A percentile compares a stretch with the other conserved stretches of the same genome.
Evolutionary conservation across 2,113 vertebrate genomes (phyloP).

Genomic region (Syngnathoides biaculeatus): DNA sequence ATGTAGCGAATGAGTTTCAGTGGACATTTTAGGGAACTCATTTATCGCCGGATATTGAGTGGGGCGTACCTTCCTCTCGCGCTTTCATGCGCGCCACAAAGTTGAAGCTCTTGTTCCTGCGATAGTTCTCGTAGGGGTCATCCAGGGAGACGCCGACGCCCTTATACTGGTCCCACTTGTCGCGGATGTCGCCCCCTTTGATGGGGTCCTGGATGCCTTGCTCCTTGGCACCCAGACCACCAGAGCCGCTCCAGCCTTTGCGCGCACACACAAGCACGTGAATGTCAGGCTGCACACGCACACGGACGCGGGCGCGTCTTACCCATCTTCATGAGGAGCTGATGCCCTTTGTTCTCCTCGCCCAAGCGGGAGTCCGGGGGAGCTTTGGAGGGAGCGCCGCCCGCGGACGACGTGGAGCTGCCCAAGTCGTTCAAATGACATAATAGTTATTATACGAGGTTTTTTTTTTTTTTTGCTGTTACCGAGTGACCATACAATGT

Average conservation of each 20-base stretch:
- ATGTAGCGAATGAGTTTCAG: too few relatives aligned
- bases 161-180: constrained; percentile 99
- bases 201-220: constrained; percentile 99
- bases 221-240: constrained; percentile 91
- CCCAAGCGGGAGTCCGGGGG: constrained; percentile 81
- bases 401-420: constrained; percentile 84
- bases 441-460: background rate
- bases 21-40: too few relatives aligned
- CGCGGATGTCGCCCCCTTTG: constrained; percentile 91
- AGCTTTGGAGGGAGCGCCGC: constrained; percentile 73
- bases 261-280: constrained; percentile 8
- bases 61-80: constrained; percentile 83
- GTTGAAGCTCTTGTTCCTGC: constrained; percentile 96
- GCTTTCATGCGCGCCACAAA: constrained; percentile 99
- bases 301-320: background rate
- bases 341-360: constrained; percentile 86
- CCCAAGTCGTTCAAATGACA: background rate
- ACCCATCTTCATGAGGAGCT: constrained; percentile 85
- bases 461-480: background rate
- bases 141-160: constrained; percentile 93
- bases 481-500: too few relatives aligned
- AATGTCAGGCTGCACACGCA: background rate
- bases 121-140: constrained; percentile 95
- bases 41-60: too few relatives aligned
- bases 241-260: constrained; percentile 94